phyloP scores from a whole-genome alignment of 2,113 vertebrate genomes.

The Periophthalmus modestus region DNA sequence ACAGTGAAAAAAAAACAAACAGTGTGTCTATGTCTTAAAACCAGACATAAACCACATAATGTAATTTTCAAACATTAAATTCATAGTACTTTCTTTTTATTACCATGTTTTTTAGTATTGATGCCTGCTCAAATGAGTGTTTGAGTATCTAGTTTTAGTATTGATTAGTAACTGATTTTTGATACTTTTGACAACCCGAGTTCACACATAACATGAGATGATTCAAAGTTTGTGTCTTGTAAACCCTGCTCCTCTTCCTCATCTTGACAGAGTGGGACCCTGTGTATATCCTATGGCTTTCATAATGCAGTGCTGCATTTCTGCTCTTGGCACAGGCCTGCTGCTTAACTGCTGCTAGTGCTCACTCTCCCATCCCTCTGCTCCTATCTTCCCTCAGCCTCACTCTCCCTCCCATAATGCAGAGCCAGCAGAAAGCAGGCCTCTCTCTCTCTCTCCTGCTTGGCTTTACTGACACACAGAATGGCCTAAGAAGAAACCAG shows the following conservation, averaged over 20 bases:
- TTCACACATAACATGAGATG: neutral
- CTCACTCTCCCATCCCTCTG: slow-evolving; percentile 64
- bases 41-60: no score
- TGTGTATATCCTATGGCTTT: slow-evolving; percentile 64
- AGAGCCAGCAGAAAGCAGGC: slow-evolving; percentile 76
- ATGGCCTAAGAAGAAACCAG: slow-evolving; percentile 62
- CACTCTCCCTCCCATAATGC: slow-evolving; percentile 75
- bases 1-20: no score
- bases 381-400: slow-evolving; percentile 48
- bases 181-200: neutral
- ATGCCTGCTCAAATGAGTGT: no score
- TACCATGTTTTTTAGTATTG: no score
- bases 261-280: slow-evolving; percentile 42
- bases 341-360: slow-evolving; percentile 75
- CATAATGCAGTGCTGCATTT: slow-evolving; percentile 80
- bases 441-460: slow-evolving; percentile 56
- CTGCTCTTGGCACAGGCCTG: slow-evolving; percentile 76
- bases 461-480: slow-evolving; percentile 69
- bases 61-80: no score
- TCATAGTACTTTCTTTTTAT: no score
- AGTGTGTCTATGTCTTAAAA: no score
- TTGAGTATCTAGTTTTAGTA: no score
- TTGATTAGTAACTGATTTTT: no score
- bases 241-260: slow-evolving; percentile 34
- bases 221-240: slow-evolving; percentile 21